These are phyloP conservation scores for Morus bassanus DNA, from an alignment of 2,797 vertebrate species.

Conservation along the genomic window DNA sequence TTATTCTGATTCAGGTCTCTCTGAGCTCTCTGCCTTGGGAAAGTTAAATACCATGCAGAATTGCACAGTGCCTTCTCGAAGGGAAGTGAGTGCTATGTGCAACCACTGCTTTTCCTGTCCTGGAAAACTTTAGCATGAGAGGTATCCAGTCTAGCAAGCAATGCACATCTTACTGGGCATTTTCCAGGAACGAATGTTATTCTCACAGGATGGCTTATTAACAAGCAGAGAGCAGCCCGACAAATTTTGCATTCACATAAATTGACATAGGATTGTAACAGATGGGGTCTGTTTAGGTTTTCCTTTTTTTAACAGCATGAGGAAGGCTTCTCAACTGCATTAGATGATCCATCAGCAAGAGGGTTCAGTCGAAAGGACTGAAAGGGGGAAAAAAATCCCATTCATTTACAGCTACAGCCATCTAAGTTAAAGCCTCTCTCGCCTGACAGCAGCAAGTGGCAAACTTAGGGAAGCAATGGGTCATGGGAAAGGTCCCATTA, in stretches of 20 bases:
- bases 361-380: conserved; percentile 25
- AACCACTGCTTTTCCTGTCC: not conserved
- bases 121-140: not conserved
- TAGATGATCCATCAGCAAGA: conserved; percentile 66
- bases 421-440: conserved; percentile 68
- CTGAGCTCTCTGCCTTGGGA: not conserved
- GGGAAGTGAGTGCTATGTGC: not conserved
- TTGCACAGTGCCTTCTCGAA: fast-evolving
- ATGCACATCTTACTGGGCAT: not conserved
- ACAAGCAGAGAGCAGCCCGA: conserved; percentile 9
- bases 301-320: conserved; percentile 29
- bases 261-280: conserved; percentile 64
- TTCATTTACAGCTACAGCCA: conserved; percentile 65
- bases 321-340: conserved; percentile 61
- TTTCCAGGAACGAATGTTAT: not conserved
- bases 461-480: conserved; percentile 78
- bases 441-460: conserved; percentile 76
- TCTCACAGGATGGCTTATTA: conserved; percentile 43
- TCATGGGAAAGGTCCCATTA: conserved; percentile 81
- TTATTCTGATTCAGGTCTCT: not conserved
- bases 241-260: conserved; percentile 60
- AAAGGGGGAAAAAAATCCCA: conserved; percentile 16
- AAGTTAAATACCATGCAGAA: not conserved
- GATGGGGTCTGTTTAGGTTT: conserved; percentile 70
- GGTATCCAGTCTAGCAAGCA: not conserved